These are phyloP conservation scores for Vanacampus margaritifer DNA, from an alignment of 2,113 vertebrate genomes.

Conservation along the genomic window DNA sequence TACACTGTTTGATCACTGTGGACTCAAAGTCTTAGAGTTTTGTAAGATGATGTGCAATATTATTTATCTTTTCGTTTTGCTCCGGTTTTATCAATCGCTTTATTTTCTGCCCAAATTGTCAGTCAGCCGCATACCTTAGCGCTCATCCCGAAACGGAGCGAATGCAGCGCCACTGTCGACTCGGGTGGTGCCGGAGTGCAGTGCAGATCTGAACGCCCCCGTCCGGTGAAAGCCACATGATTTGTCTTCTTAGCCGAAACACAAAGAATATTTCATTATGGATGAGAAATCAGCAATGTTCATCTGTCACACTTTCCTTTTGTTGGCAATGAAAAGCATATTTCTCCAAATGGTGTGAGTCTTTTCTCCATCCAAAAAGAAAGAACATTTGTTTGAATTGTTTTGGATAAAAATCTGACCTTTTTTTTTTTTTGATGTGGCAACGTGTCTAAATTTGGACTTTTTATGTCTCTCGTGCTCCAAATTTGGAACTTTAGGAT, in stretches of 20 bases:
- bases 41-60: conserved; percentile 73
- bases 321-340: neutral
- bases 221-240: neutral
- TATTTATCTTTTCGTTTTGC: conserved; percentile 47
- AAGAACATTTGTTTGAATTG: neutral
- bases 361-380: neutral
- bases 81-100: conserved; percentile 18
- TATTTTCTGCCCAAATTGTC: conserved; percentile 46
- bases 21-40: conserved; percentile 62
- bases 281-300: neutral
- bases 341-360: neutral
- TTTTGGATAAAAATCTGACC: neutral
- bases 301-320: neutral
- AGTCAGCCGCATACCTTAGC: conserved; percentile 18
- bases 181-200: conserved; percentile 59
- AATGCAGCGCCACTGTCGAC: conserved; percentile 39
- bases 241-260: neutral
- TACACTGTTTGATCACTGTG: conserved; percentile 72
- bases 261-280: neutral
- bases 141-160: conserved; percentile 21
- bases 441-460: neutral
- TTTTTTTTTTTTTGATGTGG: neutral
- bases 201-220: conserved; percentile 32
- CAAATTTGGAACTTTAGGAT: neutral
- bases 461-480: neutral